Evolutionary conservation across 2,888 invertebrate species (phyloP), one percentile per base, ranked within the genome.

Genomic region (Priocnemis perturbator): DNA sequence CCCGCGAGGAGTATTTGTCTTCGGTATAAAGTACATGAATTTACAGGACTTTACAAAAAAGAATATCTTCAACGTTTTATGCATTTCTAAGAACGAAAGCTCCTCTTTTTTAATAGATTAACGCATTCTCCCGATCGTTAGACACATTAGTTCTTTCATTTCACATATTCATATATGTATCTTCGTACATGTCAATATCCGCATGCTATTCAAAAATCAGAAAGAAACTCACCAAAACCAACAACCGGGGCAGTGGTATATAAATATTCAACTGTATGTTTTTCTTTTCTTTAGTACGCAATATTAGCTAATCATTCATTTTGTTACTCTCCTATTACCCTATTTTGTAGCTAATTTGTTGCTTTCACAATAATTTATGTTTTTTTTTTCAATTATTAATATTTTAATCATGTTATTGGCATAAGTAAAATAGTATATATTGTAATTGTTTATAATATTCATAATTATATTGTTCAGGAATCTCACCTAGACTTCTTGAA

Each of bases 311-410:
- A 86, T 85, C 79, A 84, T 84, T 86, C 85, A 88, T 73, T 87
- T 87, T 88, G 85, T 88, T 88, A 87, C 79, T 88, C 84, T 85
- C 86, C 88, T 88, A 89, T 88, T 88, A 89, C 73, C 86, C 88
- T 87, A 88, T 83, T 81, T 86, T 83, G 81, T 85, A 85, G 78
- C 83, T 84, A 85, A 84, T 83, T 85, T 85, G 80, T 85, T 77
- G 73, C 81, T 83, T 79, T 84, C 81, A 82, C 79, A 85, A 86
- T 85, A 85, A 86, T 85, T 86, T 85, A 86, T 82, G 82, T 83
- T 83, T 81, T 26, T 26, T 26, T 26, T 83, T 83, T 37, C 37
- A 84, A 79, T 84, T 75, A 81, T 83, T 73, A 82, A 83, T 81
- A 83, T 79, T 84, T 83, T 81, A 81, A 79, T 85, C 74, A 79